phyloP scores from a whole-genome alignment of 2,797 vertebrate species.

The Lithobates sylvaticus region DNA sequence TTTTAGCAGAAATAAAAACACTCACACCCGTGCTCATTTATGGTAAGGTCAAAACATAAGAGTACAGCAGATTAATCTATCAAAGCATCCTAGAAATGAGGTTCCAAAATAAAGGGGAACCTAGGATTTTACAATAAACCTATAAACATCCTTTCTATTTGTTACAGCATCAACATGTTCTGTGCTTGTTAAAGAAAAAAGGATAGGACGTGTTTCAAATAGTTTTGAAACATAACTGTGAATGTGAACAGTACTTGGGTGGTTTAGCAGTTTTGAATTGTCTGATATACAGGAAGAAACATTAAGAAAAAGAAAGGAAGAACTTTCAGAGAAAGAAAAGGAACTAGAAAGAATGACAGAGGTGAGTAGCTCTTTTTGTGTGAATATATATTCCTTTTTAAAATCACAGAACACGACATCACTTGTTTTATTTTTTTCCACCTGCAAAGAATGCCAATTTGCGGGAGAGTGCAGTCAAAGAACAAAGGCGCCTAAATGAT shows the following conservation, averaged over 20 bases:
- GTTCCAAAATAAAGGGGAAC: no score
- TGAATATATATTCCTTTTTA: background rate
- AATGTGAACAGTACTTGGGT: background rate
- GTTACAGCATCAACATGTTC: no score
- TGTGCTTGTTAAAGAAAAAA: no score
- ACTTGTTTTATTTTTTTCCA: background rate
- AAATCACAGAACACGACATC: background rate
- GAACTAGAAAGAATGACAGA: constrained; percentile 10
- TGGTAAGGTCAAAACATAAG: no score
- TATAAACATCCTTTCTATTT: no score
- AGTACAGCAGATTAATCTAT: no score
- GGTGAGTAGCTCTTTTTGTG: background rate
- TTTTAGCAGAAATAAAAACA: no score
- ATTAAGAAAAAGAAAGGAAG: constrained; percentile 18
- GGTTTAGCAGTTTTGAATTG: background rate
- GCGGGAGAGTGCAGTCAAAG: background rate
- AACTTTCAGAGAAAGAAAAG: constrained; percentile 23
- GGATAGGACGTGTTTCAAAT: no score
- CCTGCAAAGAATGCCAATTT: background rate
- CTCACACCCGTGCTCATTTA: no score
- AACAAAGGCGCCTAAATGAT: constrained; percentile 21
- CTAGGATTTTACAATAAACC: no score
- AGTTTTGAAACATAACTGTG: background rate
- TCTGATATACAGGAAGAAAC: constrained; percentile 31
- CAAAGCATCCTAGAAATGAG: no score